phyloP scores from a whole-genome alignment of 2,797 vertebrate genomes.

The Hyperoplus immaculatus region DNA sequence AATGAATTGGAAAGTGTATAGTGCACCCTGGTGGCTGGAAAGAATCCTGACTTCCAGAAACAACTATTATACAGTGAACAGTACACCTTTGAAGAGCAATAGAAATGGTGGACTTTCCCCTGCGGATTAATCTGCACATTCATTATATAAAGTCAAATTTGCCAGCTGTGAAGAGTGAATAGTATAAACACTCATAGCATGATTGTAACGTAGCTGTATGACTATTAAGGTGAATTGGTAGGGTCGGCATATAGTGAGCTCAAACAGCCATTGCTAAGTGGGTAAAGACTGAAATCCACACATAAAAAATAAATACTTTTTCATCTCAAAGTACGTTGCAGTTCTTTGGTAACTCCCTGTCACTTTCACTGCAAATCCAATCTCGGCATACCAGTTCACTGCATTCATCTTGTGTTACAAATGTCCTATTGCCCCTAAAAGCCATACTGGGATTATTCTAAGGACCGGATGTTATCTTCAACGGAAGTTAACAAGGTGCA shows the following conservation, averaged over 20 bases:
- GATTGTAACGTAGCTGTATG: neutral
- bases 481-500: neutral
- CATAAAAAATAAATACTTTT: slow-evolving; percentile 32
- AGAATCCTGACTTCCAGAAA: slow-evolving; percentile 15
- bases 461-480: slow-evolving; percentile 15
- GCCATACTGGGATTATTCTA: neutral
- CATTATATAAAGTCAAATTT: neutral
- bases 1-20: neutral
- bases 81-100: neutral
- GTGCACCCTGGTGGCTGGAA: slow-evolving; percentile 56
- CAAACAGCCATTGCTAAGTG: neutral
- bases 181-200: neutral
- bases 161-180: slow-evolving; percentile 3
- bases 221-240: neutral
- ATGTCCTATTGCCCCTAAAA: neutral
- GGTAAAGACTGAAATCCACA: neutral
- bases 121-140: neutral
- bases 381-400: neutral
- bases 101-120: slow-evolving; percentile 2
- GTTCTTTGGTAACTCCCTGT: slow-evolving; percentile 46
- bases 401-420: neutral
- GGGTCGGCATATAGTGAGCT: slow-evolving; percentile 13
- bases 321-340: slow-evolving; percentile 30
- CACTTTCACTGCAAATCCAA: slow-evolving; percentile 18
- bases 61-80: slow-evolving; percentile 22